Evolutionary conservation across 2,113 vertebrate genomes (phyloP), one percentile per base, ranked within the genome.

Genomic region (Stictonetta naevosa): DNA sequence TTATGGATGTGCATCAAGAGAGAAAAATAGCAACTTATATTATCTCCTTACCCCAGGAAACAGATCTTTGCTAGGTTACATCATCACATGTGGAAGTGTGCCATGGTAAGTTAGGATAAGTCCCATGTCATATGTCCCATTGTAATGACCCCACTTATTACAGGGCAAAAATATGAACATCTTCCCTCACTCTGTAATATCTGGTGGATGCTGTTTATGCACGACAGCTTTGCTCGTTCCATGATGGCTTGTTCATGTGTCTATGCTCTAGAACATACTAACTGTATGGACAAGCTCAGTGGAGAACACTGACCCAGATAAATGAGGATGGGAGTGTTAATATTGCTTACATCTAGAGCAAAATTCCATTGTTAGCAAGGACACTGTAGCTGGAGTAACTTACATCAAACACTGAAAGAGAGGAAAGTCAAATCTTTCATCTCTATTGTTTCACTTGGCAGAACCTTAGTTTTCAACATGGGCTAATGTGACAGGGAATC

Each of bases 401-500:
- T 71, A 42, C 75, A 83, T 63, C 64, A 78, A 63, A 93, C 52
- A 52, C 64, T 48, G 52, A 78, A 89, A 75, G 48, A 50, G 17
- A 72, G 22, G 66, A 68, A 91, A 83, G 83, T 77, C 2, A 90
- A 92, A 93, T 90, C 34, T 80, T 64, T 90, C 86, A 83, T 81
- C 60, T 83, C 83, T 90, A 33, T 83, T 71, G 79, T 93, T 88
- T 95, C 52, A 8, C 60, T 93, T 95, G 88, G 52, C 85, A 93
- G 76, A 63, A 83, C 28, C 34, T 94, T 28, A 8, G 55, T 94
- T 95, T 83, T 56, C 75, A 83, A 25, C 16, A 78, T 26, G 48
- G 68, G 42, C 38, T 95, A 95, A 94, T 72, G 93, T 78, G 93
- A 78, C 92, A 92, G 46, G 14, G 46, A 94, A 94, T 96, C 85